Base-by-base conservation (phyloP, 2,113 vertebrate species). In the Todiramphus saurophagus region DNA sequence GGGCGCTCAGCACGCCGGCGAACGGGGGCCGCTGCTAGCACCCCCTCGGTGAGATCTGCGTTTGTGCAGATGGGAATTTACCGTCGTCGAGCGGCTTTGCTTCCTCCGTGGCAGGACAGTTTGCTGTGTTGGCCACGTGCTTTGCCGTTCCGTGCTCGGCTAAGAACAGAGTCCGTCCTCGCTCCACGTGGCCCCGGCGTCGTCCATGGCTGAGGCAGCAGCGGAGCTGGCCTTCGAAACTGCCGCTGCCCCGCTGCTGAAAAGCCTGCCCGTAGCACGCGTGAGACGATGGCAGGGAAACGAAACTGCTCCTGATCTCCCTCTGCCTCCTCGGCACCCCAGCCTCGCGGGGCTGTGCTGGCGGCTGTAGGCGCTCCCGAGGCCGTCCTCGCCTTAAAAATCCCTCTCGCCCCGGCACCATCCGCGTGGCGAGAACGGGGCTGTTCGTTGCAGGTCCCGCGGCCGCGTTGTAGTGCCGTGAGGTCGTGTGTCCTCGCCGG, bases 401-500 rank as follows among this genome's bases (percentile, higher is more conserved):
- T 8, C 55, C 55, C 55, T 14, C 2, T 56, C 37, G 20, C 10
- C 46, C 46, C 46, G 20, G 46, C 20, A 18, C 46, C 10, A 11
- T 48, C 20, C 27, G 41, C 53, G 2, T 16, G 19, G 15, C 20
- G 19, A 10, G 30, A 72, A 21, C 14, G 69, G 81, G 83, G 83
- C 86, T 70, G 37, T 69, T 60, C 63, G n/a, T 73, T 51, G 68
- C 55, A 4, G 39, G 5, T n/a, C 91, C 87, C 68, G 37, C 89
- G 89, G 87, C 55, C 91, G 93, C 87, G 48, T 64, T 72, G 64
- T 51, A 84, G 50, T 56, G 91, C 81, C 23, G 5, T 33, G 80
- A 30, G 50, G 20, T 60, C 90, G 64, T 44, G 30, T 91, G 96
- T 88, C 78, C 84, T 91, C 53, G 58, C 73, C 59, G 80, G 83